These are phyloP conservation scores for Drosophila virilis DNA, from an alignment of 1,140 invertebrate genomes.

Conservation along the genomic window DNA sequence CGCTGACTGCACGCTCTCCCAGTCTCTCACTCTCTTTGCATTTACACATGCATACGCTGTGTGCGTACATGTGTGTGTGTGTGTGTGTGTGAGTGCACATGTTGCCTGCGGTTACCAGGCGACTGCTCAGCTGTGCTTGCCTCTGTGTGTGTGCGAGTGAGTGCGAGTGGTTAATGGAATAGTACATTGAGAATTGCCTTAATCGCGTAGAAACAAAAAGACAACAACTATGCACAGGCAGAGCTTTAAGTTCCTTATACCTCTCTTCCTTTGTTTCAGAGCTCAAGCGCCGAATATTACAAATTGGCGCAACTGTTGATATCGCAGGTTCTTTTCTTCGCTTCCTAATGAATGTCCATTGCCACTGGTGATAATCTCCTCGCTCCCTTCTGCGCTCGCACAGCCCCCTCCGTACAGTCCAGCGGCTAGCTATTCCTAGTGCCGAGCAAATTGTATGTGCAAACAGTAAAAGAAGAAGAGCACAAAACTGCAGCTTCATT, in stretches of 20 bases:
- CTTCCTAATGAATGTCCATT: constrained; percentile 44
- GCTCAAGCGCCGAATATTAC: constrained; percentile 7
- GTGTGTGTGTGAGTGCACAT: constrained; percentile 26
- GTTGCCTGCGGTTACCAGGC: constrained; percentile 43
- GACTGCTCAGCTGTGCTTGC: constrained; percentile 34
- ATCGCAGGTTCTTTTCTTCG: constrained; percentile 23
- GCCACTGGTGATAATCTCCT: constrained; percentile 45
- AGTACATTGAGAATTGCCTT: constrained; percentile 38
- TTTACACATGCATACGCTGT: constrained; percentile 17
- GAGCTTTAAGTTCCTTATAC: background rate
- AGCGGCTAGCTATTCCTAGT: constrained; percentile 1
- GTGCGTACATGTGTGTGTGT: background rate
- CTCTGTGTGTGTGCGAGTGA: constrained; percentile 4
- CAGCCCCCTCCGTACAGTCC: background rate
- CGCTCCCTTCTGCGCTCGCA: background rate
- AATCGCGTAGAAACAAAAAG: constrained; percentile 27
- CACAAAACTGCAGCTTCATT: constrained; percentile 55
- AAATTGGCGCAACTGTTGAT: constrained; percentile 37
- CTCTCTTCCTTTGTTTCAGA: background rate
- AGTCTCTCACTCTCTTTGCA: constrained; percentile 7
- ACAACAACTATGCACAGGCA: background rate
- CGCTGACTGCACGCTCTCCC: constrained; percentile 16
- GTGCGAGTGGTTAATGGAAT: constrained; percentile 40
- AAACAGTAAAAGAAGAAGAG: constrained; percentile 30
- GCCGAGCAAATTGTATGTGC: constrained; percentile 21